phyloP scores from a whole-genome alignment of 2,888 invertebrate species.

The Epinotia nisella region DNA sequence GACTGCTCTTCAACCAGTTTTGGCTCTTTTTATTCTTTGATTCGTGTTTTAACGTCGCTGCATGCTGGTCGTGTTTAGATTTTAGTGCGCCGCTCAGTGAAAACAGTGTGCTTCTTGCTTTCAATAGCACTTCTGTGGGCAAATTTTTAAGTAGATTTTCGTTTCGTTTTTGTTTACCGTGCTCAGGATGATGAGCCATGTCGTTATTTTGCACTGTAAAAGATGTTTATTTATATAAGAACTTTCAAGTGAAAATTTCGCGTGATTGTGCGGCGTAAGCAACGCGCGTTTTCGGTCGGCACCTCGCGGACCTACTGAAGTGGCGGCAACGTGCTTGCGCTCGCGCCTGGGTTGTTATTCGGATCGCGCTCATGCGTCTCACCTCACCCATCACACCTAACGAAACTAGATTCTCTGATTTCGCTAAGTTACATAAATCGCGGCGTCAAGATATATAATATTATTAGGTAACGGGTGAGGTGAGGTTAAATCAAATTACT shows the following conservation, averaged over 20 bases:
- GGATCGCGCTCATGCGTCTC: too few relatives aligned
- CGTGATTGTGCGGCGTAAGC: constrained; percentile 41
- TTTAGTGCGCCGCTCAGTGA: constrained; percentile 79
- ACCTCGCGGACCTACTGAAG: constrained; percentile 73
- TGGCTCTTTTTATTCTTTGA: constrained; percentile 75
- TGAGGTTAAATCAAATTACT: too few relatives aligned
- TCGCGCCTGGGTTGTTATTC: constrained; percentile 57
- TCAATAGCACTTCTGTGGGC: constrained; percentile 76
- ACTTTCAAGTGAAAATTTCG: constrained; percentile 43
- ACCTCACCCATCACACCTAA: too few relatives aligned
- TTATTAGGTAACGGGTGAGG: too few relatives aligned
- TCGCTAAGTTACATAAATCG: too few relatives aligned
- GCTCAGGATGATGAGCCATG: constrained; percentile 77
- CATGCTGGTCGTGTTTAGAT: constrained; percentile 67
- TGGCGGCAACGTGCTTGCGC: constrained; percentile 62
- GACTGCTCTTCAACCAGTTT: constrained; percentile 70
- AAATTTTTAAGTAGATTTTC: constrained; percentile 77
- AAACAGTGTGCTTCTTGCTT: constrained; percentile 77
- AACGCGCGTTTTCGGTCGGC: constrained; percentile 66
- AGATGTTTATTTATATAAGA: background rate
- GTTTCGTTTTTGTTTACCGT: constrained; percentile 70
- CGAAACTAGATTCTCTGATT: too few relatives aligned
- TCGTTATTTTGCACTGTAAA: constrained; percentile 49
- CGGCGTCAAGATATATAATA: too few relatives aligned
- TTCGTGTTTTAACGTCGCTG: constrained; percentile 71